Base-by-base conservation (phyloP, 2,797 vertebrate species). In the Microcaecilia unicolor region DNA sequence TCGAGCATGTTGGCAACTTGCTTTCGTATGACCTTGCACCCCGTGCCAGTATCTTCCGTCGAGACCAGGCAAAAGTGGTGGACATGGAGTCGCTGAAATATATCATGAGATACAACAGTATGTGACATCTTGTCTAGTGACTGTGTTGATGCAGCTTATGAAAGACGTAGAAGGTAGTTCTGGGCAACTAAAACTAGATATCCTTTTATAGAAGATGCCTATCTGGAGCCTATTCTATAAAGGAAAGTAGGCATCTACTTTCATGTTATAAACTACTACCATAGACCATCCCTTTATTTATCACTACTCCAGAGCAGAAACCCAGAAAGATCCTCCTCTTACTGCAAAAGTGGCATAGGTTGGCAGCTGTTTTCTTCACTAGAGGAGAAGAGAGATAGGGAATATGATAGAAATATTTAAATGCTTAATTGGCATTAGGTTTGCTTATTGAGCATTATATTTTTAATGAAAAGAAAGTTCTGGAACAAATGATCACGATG, bases 81-180 rank as follows among this genome's bases (percentile, higher is more conserved):
- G 64, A 78, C 64, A 55, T 90, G 51, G 65, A 48, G 36, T 80
- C 80, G 54, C 82, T 95, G 72, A 93, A 92, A 60, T 59, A 83
- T 50, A 82, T 93, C 59, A 89, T 93, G 91, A 87, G 91, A 82
- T 91, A 91, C 69, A 95, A 93, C 76, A 91, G 90, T 93, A 81
- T 34, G 88, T 75, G 28, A 24, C 1, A 1, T 22, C 9, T 35
- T 47, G 34, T 33, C 37, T 43, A 29, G 43, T 36, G 31, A 9
- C 31, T 32, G 11, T 16, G 36, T 20, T 43, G 38, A 43, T 46
- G 40, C 46, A 43, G 43, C 31, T 21, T 37, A 16, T 11, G 28
- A 20, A 51, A 48, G 44, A 15, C 37, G 46, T 16, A 22, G 24
- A 13, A 19, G 38, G 33, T 37, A 31, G 41, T 10, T 9, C 16